Conservation (phyloP, 2,797 vertebrate genomes). For the Sylvilagus floridanus region DNA sequence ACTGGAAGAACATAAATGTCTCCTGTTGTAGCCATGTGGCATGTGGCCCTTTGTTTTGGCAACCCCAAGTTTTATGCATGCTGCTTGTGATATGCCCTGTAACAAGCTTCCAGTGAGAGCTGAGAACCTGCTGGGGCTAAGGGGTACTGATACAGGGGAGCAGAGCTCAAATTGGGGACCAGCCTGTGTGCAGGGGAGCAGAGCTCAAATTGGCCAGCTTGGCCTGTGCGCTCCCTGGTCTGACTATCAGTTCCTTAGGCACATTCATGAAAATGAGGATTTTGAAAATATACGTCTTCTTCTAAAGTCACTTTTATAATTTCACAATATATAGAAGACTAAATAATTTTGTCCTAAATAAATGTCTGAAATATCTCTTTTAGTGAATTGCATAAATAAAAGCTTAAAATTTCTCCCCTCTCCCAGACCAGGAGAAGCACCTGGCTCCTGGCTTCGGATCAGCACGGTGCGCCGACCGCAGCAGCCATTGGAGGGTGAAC, state of each 20-base stretch:
- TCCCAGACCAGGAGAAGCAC: too few species aligned
- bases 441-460: too few species aligned
- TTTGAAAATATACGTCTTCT: background rate
- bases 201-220: background rate
- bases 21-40: background rate
- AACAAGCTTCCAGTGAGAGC: background rate
- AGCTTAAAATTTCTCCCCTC: background rate
- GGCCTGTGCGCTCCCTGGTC: too few species aligned
- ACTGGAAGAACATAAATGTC: too few species aligned
- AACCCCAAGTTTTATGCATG: too few species aligned
- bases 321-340: background rate
- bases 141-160: background rate
- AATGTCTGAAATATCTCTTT: background rate
- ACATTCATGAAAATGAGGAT: background rate
- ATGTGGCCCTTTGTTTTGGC: background rate
- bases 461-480: too few species aligned
- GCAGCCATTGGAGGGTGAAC: too few species aligned
- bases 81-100: fast-evolving
- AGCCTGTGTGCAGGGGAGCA: background rate
- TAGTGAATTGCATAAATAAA: background rate
- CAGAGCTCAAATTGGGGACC: background rate
- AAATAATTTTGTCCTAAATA: background rate
- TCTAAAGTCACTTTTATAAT: background rate
- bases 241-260: background rate
- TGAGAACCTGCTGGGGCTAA: background rate